Evolutionary conservation across 2,797 vertebrate genomes (phyloP).

Genomic region (Notolabrus celidotus): DNA sequence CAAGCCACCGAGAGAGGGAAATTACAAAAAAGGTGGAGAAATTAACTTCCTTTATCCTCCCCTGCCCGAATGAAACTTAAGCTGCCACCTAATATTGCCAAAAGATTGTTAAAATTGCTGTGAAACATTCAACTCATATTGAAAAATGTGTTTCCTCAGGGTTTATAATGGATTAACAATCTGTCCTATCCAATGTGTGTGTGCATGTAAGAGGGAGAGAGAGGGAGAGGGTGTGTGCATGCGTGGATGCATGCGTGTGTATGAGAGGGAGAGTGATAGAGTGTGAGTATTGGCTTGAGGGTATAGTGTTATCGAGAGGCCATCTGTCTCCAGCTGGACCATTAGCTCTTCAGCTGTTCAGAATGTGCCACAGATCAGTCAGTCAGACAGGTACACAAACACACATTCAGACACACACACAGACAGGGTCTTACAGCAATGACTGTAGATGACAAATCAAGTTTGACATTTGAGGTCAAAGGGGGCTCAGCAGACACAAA

Average conservation of each 20-base stretch:
- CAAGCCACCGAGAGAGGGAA: conserved; percentile 43
- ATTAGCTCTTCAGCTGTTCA: conserved; percentile 88
- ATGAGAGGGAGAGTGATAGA: conserved; percentile 66
- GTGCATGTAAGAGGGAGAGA: conserved; percentile 23
- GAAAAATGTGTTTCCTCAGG: conserved; percentile 75
- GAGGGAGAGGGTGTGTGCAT: conserved; percentile 5
- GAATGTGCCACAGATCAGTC: conserved; percentile 84
- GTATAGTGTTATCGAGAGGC: conserved; percentile 86
- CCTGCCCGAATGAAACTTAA: conserved; percentile 56
- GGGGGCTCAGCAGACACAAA: conserved; percentile 63
- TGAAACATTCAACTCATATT: conserved; percentile 79
- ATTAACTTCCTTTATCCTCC: conserved; percentile 43
- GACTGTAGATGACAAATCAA: conserved; percentile 77
- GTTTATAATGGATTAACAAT: conserved; percentile 78
- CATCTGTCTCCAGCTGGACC: conserved; percentile 88
- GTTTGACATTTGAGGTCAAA: conserved; percentile 81
- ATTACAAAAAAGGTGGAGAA: conserved; percentile 42
- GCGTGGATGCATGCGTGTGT: conserved; percentile 20
- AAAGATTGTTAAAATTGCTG: conserved; percentile 73
- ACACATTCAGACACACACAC: conserved; percentile 50
- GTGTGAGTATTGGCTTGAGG: conserved; percentile 83
- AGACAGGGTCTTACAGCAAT: conserved; percentile 53
- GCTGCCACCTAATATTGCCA: conserved; percentile 65
- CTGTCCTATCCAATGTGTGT: conserved; percentile 61
- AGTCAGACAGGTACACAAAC: conserved; percentile 81